These are phyloP conservation scores for Drosophila parvula DNA, from an alignment of 1,140 invertebrate species.

Conservation along the genomic window DNA sequence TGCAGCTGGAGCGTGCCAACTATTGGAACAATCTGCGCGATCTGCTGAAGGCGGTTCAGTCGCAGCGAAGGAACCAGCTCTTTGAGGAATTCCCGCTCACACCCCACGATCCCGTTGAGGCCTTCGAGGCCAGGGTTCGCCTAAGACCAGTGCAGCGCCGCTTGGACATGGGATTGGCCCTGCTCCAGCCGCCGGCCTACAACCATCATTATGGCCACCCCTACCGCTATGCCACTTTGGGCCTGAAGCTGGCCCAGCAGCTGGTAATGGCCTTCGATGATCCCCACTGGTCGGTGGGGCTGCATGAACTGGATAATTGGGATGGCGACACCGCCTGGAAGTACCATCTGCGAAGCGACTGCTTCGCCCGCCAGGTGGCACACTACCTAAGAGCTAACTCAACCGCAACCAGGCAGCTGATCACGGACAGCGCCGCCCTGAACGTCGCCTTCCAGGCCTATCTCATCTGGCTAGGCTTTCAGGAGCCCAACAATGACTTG, in stretches of 20 bases:
- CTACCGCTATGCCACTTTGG: constrained; percentile 97
- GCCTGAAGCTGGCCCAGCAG: constrained; percentile 96
- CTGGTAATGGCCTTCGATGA: constrained; percentile 97
- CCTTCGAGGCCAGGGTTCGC: constrained; percentile 59
- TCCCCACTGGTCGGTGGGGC: constrained; percentile 96
- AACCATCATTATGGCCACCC: constrained; percentile 93
- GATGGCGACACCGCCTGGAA: constrained; percentile 94
- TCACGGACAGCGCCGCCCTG: constrained; percentile 87
- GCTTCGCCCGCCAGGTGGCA: constrained; percentile 95
- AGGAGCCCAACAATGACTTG: constrained; percentile 72
- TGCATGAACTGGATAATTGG: constrained; percentile 90
- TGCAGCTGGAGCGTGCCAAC: constrained; percentile 60
- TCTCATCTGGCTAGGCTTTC: constrained; percentile 72
- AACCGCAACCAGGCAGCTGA: constrained; percentile 87
- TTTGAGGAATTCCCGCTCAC: constrained; percentile 39
- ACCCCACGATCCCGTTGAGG: constrained; percentile 59
- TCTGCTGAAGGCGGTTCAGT: constrained; percentile 43
- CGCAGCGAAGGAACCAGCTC: constrained; percentile 45
- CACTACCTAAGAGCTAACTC: constrained; percentile 84
- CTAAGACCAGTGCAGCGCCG: constrained; percentile 94
- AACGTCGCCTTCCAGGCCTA: constrained; percentile 87
- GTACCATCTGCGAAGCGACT: constrained; percentile 95
- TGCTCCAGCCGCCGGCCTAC: constrained; percentile 96
- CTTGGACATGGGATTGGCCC: constrained; percentile 97
- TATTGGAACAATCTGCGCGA: constrained; percentile 73